Evolutionary conservation across 2,888 invertebrate genomes (phyloP), one percentile per base, ranked within the genome.

Genomic region (Pinctada fucata): DNA sequence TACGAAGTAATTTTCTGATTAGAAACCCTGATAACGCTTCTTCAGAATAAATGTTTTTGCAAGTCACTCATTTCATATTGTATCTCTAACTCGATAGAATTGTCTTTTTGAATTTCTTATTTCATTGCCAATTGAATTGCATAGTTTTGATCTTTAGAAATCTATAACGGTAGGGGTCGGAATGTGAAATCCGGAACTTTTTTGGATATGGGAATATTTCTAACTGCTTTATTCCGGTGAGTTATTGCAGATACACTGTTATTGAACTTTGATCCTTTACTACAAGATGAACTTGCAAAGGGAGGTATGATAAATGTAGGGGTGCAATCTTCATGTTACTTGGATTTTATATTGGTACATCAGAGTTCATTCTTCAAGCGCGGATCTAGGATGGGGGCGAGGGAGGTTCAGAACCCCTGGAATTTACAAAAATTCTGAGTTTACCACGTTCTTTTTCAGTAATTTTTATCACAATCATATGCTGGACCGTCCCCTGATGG

Each of bases 121-220:
- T 58, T 58, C 58, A 10, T 58, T 58, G 58, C 8, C 58, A 10
- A 58, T 58, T 10, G 58, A 58, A 58, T 10, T 58, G 13, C 8
- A 13, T 10, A 58, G 58, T 58, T 58, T 58, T 58, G 58, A 58
- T 58, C 8, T 58, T 10, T 58, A 58, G 58, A 58, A 58, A 58
- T 13, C 58, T 58, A 58, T 58, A 58, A 58, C 58, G 58, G 58
- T 58, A 58, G 58, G 58, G 58, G 58, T 58, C 58, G 58, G 58
- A 58, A 58, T 58, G 58, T 58, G 58, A 58, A 58, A 58, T 6
- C 6, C 58, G 58, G 58, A 58, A 6, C 6, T 58, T 58, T 13
- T 58, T 31, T 31, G 6, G 58, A 58, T 58, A 13, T 13, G 58
- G 13, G 58, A 58, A 58, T 58, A 58, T 58, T 13, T 58, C 13